Conservation (phyloP, 2,113 vertebrate species). For the Pleuronectes platessa region DNA sequence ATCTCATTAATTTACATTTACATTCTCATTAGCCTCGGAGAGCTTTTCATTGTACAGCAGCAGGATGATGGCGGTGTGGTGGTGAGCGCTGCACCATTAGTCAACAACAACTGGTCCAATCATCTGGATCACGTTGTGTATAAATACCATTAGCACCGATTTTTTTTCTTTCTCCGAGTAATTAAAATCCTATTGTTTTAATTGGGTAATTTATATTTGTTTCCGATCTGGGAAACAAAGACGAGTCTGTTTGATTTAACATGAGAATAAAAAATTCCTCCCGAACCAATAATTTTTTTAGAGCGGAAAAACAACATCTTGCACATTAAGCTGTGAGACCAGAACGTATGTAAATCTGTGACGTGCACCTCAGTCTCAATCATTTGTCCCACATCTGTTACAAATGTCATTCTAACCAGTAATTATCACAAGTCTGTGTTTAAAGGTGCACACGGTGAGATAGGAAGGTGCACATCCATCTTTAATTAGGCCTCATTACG, state of each 20-base stretch:
- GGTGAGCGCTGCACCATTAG: slow-evolving; percentile 3
- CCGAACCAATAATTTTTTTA: background rate
- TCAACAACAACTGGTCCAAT: slow-evolving; percentile 16
- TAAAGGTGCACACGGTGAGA: no score
- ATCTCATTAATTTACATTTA: slow-evolving; percentile 68
- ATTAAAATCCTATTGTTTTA: slow-evolving; percentile 5
- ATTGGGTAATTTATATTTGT: background rate
- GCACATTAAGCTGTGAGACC: background rate
- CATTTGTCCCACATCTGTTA: background rate
- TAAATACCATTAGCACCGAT: slow-evolving; percentile 17
- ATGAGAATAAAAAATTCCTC: background rate
- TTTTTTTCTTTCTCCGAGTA: background rate
- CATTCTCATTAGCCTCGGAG: slow-evolving; percentile 59
- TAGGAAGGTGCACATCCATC: no score
- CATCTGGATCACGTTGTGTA: slow-evolving; percentile 9
- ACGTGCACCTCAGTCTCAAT: no score
- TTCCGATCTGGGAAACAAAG: background rate
- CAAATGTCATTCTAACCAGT: background rate
- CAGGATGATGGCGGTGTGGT: background rate
- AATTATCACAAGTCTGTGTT: no score
- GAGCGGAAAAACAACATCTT: background rate
- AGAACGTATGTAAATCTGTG: background rate
- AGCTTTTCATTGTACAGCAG: slow-evolving; percentile 33
- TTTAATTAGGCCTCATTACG: no score
- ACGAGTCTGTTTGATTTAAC: background rate